Percentiles rank a stretch among this genome's conserved stretches.
Evolutionary conservation across 1,140 invertebrate genomes (phyloP).

Genomic region (Drosophila mojavensis): DNA sequence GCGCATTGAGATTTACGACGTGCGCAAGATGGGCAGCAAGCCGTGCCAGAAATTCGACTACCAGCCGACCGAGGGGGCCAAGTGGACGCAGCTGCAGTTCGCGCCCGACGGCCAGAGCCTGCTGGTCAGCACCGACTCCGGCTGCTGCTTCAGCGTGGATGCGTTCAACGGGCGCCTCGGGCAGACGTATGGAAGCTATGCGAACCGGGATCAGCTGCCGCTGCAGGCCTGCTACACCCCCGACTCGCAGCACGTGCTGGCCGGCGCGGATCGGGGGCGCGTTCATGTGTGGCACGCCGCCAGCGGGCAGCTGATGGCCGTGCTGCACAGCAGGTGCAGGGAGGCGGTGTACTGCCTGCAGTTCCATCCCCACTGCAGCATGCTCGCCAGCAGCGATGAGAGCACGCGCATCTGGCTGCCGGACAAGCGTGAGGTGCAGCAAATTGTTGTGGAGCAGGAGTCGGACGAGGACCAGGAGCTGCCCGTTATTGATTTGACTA

Average conservation of each 20-base stretch:
- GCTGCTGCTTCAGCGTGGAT: constrained; percentile 53
- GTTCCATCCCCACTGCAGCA: constrained; percentile 47
- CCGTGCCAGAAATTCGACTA: constrained; percentile 48
- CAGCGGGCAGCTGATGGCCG: constrained; percentile 24
- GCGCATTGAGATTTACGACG: constrained; percentile 43
- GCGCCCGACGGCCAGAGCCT: constrained; percentile 44
- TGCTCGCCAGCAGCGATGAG: constrained; percentile 55
- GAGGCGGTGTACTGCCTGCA: constrained; percentile 28
- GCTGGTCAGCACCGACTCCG: constrained; percentile 45
- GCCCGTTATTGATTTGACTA: constrained; percentile 23
- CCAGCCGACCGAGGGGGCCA: constrained; percentile 11
- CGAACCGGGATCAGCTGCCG: constrained; percentile 19
- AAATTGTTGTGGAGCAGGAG: constrained; percentile 1
- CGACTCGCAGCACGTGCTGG: constrained; percentile 56
- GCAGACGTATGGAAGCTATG: constrained; percentile 30
- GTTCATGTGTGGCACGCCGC: constrained; percentile 52
- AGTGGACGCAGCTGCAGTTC: constrained; percentile 62
- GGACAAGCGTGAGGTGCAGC: constrained; percentile 12
- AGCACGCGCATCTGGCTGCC: constrained; percentile 51
- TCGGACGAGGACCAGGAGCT: neutral
- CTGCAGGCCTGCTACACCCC: constrained; percentile 43
- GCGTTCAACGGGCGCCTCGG: constrained; percentile 31
- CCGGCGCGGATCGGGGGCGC: constrained; percentile 41
- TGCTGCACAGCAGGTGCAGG: constrained; percentile 33
- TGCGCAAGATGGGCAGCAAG: constrained; percentile 35